These are phyloP conservation scores for Anolis sagrei DNA, from an alignment of 2,113 vertebrate genomes.

Conservation along the genomic window DNA sequence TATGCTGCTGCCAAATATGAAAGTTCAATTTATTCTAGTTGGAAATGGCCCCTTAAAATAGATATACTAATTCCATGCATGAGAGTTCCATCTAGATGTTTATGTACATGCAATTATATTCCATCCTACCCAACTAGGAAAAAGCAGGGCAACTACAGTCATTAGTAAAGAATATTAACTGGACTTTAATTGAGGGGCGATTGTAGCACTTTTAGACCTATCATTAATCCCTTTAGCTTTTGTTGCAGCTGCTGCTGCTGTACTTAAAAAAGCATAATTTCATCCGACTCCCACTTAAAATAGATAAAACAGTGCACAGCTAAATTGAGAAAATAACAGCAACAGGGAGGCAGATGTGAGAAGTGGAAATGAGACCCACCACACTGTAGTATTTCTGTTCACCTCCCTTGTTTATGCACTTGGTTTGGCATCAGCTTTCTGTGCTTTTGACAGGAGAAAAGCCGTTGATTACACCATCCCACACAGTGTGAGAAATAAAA, in stretches of 20 bases:
- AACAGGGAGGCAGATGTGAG: not conserved
- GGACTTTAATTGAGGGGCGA: not conserved
- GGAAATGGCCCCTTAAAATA: not conserved
- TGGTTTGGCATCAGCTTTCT: not conserved
- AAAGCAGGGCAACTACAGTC: not conserved
- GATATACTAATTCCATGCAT: not conserved
- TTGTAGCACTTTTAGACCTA: not conserved
- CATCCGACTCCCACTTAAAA: slow-evolving; percentile 11
- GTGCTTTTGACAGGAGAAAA: slow-evolving; percentile 21
- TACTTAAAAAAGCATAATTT: not conserved
- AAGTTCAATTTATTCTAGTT: no score
- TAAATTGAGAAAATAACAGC: slow-evolving; percentile 6
- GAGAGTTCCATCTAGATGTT: not conserved
- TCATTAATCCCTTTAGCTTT: not conserved
- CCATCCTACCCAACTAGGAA: not conserved
- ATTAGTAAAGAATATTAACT: not conserved
- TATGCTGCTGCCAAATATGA: no score
- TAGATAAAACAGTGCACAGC: not conserved
- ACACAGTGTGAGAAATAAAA: not conserved
- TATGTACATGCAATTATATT: not conserved
- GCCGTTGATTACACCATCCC: slow-evolving; percentile 15
- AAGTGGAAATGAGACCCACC: not conserved
- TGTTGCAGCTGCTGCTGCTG: not conserved
- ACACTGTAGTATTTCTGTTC: not conserved
- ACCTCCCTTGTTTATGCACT: not conserved